These are phyloP conservation scores for Chinchilla lanigera DNA, from an alignment of 2,113 vertebrate genomes.

Conservation along the genomic window DNA sequence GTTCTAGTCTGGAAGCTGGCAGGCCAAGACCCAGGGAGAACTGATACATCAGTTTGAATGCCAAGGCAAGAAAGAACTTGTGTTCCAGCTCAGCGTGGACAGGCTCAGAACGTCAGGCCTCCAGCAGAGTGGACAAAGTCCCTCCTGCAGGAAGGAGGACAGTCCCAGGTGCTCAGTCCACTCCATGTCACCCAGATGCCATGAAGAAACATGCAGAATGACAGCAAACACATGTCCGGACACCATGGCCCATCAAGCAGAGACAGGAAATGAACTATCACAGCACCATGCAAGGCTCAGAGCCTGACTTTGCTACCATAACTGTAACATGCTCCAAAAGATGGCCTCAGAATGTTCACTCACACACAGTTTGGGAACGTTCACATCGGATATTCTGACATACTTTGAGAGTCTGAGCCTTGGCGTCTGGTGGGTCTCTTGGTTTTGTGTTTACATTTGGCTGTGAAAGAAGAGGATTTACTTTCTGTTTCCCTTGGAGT, in stretches of 20 bases:
- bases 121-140: background rate
- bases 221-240: background rate
- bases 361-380: background rate
- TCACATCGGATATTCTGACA: background rate
- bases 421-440: background rate
- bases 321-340: background rate
- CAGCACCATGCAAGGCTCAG: background rate
- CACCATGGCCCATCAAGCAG: background rate
- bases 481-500: background rate
- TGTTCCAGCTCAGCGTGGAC: background rate
- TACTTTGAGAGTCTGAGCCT: background rate
- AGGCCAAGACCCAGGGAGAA: background rate
- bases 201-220: background rate
- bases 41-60: background rate
- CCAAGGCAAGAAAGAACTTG: background rate
- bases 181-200: background rate
- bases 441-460: background rate
- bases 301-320: background rate
- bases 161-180: background rate
- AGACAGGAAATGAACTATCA: background rate
- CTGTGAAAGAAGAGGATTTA: slow-evolving; percentile 17
- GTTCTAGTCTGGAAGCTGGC: background rate
- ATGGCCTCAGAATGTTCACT: background rate
- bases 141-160: background rate
- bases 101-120: background rate